Conservation (phyloP, 1,140 invertebrate genomes). For the Manduca sexta region DNA sequence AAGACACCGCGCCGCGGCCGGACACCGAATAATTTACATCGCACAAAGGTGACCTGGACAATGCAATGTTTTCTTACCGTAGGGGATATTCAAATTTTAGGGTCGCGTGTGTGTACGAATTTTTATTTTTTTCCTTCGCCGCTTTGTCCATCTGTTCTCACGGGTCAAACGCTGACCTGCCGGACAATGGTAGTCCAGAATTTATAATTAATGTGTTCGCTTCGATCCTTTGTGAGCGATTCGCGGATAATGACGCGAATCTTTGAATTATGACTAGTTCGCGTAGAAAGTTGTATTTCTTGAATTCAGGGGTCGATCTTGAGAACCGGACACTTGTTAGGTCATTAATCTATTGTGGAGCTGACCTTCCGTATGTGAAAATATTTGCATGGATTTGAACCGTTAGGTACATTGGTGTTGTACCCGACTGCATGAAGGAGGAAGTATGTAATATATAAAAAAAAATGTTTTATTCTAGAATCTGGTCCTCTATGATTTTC, state of each 20-base stretch:
- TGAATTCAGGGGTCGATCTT: conserved; percentile 58
- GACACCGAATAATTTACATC: conserved; percentile 37
- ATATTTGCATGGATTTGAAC: conserved; percentile 12
- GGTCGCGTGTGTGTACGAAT: conserved; percentile 41
- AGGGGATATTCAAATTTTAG: conserved; percentile 70
- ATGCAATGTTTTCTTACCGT: conserved; percentile 58
- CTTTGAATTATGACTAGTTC: conserved; percentile 46
- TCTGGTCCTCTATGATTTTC: too few relatives aligned
- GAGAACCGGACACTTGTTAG: conserved; percentile 52
- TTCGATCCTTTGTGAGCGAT: conserved; percentile 42
- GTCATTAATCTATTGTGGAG: conserved; percentile 47
- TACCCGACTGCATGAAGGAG: too few relatives aligned
- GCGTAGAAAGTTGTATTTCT: conserved; percentile 59
- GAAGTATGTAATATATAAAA: too few relatives aligned
- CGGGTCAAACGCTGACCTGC: conserved; percentile 67
- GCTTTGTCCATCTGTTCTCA: conserved; percentile 62
- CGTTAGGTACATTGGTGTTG: too few relatives aligned
- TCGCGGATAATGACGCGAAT: conserved; percentile 55
- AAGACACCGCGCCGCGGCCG: conserved; percentile 33
- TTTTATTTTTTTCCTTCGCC: conserved; percentile 34
- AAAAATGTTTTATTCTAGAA: too few relatives aligned
- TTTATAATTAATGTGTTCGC: conserved; percentile 64
- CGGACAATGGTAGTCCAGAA: conserved; percentile 53
- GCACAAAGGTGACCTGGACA: conserved; percentile 51
- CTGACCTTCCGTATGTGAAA: conserved; percentile 25